phyloP scores from a whole-genome alignment of 2,888 invertebrate species.

The Corythucha ciliata region DNA sequence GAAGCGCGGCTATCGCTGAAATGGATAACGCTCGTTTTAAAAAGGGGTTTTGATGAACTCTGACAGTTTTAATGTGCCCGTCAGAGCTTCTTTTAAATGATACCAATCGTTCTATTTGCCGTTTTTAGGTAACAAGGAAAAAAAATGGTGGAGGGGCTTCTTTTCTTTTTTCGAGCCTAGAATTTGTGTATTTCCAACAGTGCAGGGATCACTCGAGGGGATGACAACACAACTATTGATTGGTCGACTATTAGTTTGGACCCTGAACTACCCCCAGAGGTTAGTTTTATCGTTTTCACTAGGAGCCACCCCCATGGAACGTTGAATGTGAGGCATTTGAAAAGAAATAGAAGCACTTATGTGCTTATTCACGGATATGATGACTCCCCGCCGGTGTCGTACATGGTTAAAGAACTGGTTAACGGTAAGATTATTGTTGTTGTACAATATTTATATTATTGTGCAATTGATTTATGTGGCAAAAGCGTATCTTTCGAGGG shows the following conservation, averaged over 20 bases:
- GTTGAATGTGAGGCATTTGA: conserved; percentile 35
- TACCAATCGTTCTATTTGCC: too few relatives aligned
- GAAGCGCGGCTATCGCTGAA: too few relatives aligned
- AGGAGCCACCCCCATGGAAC: conserved; percentile 27
- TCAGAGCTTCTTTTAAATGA: too few relatives aligned
- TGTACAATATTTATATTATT: not conserved
- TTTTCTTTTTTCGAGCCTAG: too few relatives aligned
- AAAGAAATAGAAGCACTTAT: conserved; percentile 35
- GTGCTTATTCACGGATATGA: conserved; percentile 39
- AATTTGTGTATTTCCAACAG: too few relatives aligned
- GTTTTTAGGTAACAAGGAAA: too few relatives aligned
- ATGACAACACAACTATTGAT: too few relatives aligned
- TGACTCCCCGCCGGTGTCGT: conserved; percentile 36
- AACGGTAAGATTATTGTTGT: conserved; percentile 32
- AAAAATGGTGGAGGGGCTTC: too few relatives aligned
- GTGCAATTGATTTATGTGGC: not conserved
- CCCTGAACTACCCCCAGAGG: not conserved
- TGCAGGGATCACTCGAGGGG: too few relatives aligned
- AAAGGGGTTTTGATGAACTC: too few relatives aligned
- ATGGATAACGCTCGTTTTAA: too few relatives aligned
- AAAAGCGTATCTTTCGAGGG: conserved; percentile 31
- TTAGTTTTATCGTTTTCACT: conserved; percentile 34
- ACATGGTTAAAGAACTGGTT: conserved; percentile 37
- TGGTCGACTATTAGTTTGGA: not conserved
- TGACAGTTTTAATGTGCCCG: too few relatives aligned